phyloP scores from a whole-genome alignment of 2,888 invertebrate species.

The Lepeophtheirus nordmannii region DNA sequence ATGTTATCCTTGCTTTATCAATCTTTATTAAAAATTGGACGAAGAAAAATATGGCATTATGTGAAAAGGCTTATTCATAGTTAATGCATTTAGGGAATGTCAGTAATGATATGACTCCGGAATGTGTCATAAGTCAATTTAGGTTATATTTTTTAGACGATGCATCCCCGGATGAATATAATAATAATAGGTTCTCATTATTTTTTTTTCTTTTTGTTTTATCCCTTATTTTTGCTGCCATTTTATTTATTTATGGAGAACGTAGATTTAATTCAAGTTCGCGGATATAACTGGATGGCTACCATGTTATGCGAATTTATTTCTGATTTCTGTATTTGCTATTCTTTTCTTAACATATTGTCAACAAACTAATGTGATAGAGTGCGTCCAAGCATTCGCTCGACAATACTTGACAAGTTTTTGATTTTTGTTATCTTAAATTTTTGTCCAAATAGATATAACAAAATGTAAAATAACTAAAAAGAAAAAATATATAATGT shows the following conservation, averaged over 20 bases:
- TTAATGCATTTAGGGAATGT: slow-evolving; percentile 8
- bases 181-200: slow-evolving; percentile 1
- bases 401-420: background rate
- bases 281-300: no score
- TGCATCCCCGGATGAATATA: background rate
- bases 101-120: background rate
- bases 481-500: slow-evolving; percentile 79
- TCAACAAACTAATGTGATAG: slow-evolving; percentile 4
- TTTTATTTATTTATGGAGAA: background rate
- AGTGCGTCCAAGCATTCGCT: background rate
- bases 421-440: slow-evolving; percentile 1
- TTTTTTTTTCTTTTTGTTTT: background rate
- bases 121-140: slow-evolving; percentile 6
- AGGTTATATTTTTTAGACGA: slow-evolving; percentile 8
- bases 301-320: no score
- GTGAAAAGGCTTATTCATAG: background rate
- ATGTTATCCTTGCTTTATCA: background rate
- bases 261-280: no score
- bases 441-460: background rate
- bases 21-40: background rate
- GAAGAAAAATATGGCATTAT: background rate
- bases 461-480: slow-evolving; percentile 1
- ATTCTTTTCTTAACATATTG: background rate
- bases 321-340: no score
- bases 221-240: slow-evolving; percentile 5